phyloP scores from a whole-genome alignment of 1,140 invertebrate genomes.

The Chelonus insularis region DNA sequence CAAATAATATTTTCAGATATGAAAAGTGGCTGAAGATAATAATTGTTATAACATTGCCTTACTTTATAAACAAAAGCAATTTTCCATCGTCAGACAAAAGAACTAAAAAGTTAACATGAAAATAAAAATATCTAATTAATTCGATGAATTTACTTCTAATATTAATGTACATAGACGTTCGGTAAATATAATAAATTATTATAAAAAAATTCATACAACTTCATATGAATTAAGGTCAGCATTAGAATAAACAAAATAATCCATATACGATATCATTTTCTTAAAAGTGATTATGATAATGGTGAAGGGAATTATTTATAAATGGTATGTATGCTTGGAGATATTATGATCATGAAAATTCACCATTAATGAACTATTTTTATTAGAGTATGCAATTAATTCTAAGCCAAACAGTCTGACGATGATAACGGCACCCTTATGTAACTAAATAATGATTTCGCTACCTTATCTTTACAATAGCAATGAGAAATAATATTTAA shows the following conservation, averaged over 20 bases:
- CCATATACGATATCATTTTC: too few relatives aligned
- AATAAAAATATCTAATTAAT: conserved; percentile 9
- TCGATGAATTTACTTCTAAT: too few relatives aligned
- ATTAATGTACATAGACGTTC: too few relatives aligned
- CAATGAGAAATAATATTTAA: conserved; percentile 47
- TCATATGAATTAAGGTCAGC: too few relatives aligned
- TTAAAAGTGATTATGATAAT: background rate
- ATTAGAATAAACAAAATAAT: too few relatives aligned
- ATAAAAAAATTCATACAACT: too few relatives aligned
- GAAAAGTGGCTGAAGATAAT: too few relatives aligned
- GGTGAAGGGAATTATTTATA: background rate
- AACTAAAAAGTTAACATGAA: background rate
- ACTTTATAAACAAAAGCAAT: conserved; percentile 25
- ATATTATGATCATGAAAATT: background rate
- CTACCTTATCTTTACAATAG: conserved; percentile 52
- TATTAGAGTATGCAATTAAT: conserved; percentile 5
- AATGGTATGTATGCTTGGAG: background rate
- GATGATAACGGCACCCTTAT: conserved; percentile 48
- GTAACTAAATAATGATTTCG: conserved; percentile 48
- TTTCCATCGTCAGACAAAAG: conserved; percentile 4
- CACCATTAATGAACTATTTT: background rate
- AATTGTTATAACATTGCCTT: conserved; percentile 17
- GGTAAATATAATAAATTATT: too few relatives aligned
- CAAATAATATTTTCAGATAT: too few relatives aligned
- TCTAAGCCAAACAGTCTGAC: conserved; percentile 34